Percentiles rank a stretch among this genome's conserved stretches.
Conservation (phyloP, 2,113 vertebrate species). For the Cheilinus undulatus region DNA sequence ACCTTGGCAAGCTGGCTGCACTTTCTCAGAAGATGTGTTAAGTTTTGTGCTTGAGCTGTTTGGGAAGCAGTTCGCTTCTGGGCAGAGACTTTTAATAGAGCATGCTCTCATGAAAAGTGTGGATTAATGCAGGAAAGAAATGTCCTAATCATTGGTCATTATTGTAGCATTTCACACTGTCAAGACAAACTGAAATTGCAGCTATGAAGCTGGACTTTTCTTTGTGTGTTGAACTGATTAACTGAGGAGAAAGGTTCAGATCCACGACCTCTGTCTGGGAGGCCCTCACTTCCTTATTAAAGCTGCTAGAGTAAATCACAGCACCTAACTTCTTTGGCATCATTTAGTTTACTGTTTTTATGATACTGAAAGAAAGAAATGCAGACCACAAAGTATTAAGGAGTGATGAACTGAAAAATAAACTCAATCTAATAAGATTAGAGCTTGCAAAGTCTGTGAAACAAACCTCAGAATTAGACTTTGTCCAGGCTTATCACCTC, state of each 20-base stretch:
- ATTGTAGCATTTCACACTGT: conserved; percentile 27
- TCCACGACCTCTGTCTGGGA: conserved; percentile 71
- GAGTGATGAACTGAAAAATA: conserved; percentile 17
- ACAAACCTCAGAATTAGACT: conserved; percentile 65
- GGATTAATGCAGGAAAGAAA: conserved; percentile 25
- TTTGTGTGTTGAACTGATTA: conserved; percentile 55
- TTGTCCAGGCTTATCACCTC: conserved; percentile 72
- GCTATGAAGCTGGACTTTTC: conserved; percentile 35
- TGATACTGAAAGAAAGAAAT: conserved; percentile 16
- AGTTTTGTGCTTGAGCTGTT: conserved; percentile 59
- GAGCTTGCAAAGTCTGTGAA: conserved; percentile 25
- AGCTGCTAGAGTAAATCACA: conserved; percentile 76
- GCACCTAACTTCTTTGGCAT: conserved; percentile 73
- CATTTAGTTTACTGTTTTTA: conserved; percentile 36
- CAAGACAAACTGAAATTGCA: conserved; percentile 37
- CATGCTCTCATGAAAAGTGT: conserved; percentile 21
- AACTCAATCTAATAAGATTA: conserved; percentile 29
- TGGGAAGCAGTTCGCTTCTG: conserved; percentile 33
- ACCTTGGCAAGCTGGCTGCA: conserved; percentile 65
- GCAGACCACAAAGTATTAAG: conserved; percentile 10
- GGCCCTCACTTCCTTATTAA: conserved; percentile 68
- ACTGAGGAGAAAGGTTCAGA: conserved; percentile 59
- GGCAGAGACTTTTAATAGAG: conserved; percentile 45
- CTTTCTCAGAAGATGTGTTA: conserved; percentile 64
- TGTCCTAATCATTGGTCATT: conserved; percentile 47